phyloP scores from a whole-genome alignment of 2,113 vertebrate species.

The cat (Felis catus) region DNA sequence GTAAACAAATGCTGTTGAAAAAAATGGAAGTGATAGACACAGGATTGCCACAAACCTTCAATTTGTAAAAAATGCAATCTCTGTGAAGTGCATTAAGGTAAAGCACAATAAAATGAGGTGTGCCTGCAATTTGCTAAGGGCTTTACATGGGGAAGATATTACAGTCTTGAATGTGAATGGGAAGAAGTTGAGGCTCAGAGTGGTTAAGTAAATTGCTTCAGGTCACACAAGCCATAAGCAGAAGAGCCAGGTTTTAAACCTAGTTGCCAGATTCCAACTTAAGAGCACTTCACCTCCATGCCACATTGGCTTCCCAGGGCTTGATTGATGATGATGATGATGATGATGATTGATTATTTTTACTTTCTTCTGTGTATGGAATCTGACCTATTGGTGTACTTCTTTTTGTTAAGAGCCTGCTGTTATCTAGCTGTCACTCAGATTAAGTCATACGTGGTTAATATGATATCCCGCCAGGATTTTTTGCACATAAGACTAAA shows the following conservation, averaged over 20 bases:
- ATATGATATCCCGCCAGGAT: background rate
- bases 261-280: background rate
- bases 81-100: background rate
- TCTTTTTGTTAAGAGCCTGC: background rate
- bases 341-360: no score
- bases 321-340: no score
- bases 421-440: constrained; percentile 16
- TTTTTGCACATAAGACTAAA: background rate
- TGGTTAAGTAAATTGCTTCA: background rate
- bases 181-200: background rate
- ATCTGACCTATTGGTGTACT: background rate
- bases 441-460: background rate
- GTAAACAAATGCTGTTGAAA: background rate
- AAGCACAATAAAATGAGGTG: background rate
- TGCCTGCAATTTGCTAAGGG: background rate
- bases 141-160: background rate
- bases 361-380: background rate
- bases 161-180: background rate
- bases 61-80: background rate
- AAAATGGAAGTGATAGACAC: background rate
- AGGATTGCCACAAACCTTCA: background rate
- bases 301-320: background rate
- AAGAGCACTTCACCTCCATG: background rate
- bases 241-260: background rate
- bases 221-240: background rate